Base-by-base conservation (phyloP, 2,113 vertebrate species). In the Mobula birostris region DNA sequence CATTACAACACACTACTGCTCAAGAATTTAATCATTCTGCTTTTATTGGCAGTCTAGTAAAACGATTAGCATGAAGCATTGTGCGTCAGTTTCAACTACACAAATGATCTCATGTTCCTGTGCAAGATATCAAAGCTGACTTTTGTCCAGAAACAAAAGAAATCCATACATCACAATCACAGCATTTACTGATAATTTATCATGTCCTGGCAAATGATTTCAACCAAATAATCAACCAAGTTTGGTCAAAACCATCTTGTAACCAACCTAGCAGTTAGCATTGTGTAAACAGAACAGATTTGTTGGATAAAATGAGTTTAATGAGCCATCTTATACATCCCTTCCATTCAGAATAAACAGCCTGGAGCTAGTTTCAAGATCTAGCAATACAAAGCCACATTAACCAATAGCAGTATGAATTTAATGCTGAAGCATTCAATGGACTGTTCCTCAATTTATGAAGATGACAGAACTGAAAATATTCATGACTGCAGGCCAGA, bases 81-180 rank as follows among this genome's bases (percentile, higher is more conserved):
- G 29, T 92, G 36, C 32, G 68, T 91, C 66, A 7, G 63, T 72
- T 92, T 70, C 19, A 92, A 72, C 63, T 40, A 7, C 66, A 72
- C 17, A 92, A 91, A 91, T 70, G 88, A 91, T 36, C 63, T 63
- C 27, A 87, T 87, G 27, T 88, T 88, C 58, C 24, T 88, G 7
- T 66, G 85, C 27, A 63, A 88, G 29, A 63, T 88, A 88, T 66
- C 29, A 66, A 29, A 88, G 61, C 56, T 14, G 19, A 8, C 48
- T 63, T 88, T 14, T 88, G 85, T 32, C 58, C 58, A 88, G 66
- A 88, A 32, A 88, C 58, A 58, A 27, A n/a, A 87, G 48, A 87
- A 88, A 66, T 88, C 85, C 61, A 66, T 88, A 87, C 29, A 29
- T 87, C 83, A 87, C 83, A 15, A 87, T 56, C 6, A 85, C 5